phyloP scores from a whole-genome alignment of 2,797 vertebrate species.

The Gorsachius magnificus region DNA sequence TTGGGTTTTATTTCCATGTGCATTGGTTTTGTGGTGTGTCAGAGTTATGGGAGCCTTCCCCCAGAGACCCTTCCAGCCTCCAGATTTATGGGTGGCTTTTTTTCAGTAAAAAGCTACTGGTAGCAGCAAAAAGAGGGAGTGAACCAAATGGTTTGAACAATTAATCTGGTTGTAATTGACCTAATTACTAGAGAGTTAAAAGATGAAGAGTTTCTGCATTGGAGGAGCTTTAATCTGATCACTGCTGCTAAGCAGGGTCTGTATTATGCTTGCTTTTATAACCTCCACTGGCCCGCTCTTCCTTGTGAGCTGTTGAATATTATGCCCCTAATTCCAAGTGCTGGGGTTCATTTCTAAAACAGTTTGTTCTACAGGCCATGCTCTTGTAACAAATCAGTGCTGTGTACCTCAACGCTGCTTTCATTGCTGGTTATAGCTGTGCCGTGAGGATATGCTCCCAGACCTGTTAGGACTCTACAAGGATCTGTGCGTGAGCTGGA shows the following conservation, averaged over 20 bases:
- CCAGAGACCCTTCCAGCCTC: neutral
- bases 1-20: neutral
- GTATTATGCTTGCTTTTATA: neutral
- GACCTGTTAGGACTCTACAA: neutral
- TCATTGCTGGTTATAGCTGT: neutral
- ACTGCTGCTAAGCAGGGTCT: neutral
- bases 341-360: neutral
- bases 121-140: neutral
- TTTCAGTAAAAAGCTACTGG: neutral
- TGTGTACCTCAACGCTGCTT: rapidly evolving
- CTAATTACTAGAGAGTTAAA: neutral
- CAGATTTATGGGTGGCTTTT: neutral
- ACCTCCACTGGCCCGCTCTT: neutral
- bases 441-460: neutral
- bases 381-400: neutral
- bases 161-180: neutral
- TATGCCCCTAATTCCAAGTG: neutral
- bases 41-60: neutral
- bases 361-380: neutral
- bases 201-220: neutral
- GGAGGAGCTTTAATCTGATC: neutral
- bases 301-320: neutral
- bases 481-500: rapidly evolving
- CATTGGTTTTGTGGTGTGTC: neutral
- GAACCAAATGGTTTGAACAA: neutral